phyloP scores from a whole-genome alignment of 2,113 vertebrate genomes.

The Centropus unirufus region DNA sequence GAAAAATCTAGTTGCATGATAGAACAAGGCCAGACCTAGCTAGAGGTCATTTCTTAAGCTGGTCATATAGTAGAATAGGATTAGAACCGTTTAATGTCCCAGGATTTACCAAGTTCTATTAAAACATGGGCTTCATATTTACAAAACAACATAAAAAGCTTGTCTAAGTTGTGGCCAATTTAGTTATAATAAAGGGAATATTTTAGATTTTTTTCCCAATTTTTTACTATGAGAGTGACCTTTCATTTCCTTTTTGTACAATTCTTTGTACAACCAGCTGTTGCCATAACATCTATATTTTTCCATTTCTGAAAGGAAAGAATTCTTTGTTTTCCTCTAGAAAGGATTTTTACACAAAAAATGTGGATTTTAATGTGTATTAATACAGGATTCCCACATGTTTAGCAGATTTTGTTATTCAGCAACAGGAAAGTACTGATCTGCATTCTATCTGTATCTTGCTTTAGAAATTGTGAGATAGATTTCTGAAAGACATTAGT shows the following conservation, averaged over 20 bases:
- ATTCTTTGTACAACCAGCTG: neutral
- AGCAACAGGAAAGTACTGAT: neutral
- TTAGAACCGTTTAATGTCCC: conserved; percentile 76
- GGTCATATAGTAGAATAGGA: conserved; percentile 84
- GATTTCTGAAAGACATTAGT: neutral
- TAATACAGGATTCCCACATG: neutral
- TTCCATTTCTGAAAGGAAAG: neutral
- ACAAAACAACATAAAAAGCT: neutral
- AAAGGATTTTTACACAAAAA: neutral
- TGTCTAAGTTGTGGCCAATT: neutral
- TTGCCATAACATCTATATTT: neutral
- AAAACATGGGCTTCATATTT: conserved; percentile 33
- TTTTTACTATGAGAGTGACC: neutral
- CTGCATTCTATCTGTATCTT: neutral
- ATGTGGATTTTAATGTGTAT: neutral
- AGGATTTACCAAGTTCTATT: conserved; percentile 67
- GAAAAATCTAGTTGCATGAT: conserved; percentile 81
- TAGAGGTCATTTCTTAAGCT: conserved; percentile 92
- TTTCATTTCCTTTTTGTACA: neutral
- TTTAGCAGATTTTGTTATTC: neutral
- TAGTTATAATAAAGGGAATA: neutral
- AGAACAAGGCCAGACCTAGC: conserved; percentile 89
- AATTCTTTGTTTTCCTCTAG: neutral
- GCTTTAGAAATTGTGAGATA: neutral
- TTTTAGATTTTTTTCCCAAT: neutral